Evolutionary conservation across 2,113 vertebrate species (phyloP), one percentile per base, ranked within the genome.

Genomic region (Struthio camelus): DNA sequence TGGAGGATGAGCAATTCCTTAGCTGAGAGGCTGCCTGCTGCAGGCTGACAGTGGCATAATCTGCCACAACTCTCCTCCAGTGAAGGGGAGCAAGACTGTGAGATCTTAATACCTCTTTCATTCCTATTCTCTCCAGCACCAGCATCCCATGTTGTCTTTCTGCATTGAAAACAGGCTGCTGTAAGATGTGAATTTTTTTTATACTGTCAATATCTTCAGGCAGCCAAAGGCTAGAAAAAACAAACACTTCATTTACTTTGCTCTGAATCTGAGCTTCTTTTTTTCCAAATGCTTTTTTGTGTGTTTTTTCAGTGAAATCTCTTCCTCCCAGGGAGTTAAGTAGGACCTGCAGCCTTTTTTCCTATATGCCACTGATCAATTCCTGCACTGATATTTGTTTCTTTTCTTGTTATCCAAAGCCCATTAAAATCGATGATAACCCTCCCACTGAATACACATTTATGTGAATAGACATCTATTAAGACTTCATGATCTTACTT

Each of bases 1-100:
- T 32, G 58, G 96, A 92, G 78, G 76, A 86, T 80, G 81, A 95
- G 84, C 19, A 76, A 95, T 96, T 96, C 76, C 64, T 95, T 90
- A 91, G 92, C 89, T 77, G 36, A 56, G 46, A 91, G 56, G 27
- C 14, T 86, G 64, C 71, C 78, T 78, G 66, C 81, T 91, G 87
- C 80, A 86, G 71, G 77, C 66, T 92, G 80, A 91, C 85, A 64
- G 53, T 36, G 64, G 90, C 69, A 59, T 38, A 61, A 92, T 80
- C 73, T 75, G 67, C 72, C 72, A 66, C 9, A 23, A 48, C 62
- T 93, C 58, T 59, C 94, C 42, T 93, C 40, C 78, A 80, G 61
- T 88, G 67, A 96, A 54, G 66, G 91, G 93, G 91, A 72, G 22
- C 85, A 88, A 85, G 51, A 25, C 25, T 11, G 69, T 2, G 5